phyloP scores from a whole-genome alignment of 2,113 vertebrate genomes.

The Channa argus region DNA sequence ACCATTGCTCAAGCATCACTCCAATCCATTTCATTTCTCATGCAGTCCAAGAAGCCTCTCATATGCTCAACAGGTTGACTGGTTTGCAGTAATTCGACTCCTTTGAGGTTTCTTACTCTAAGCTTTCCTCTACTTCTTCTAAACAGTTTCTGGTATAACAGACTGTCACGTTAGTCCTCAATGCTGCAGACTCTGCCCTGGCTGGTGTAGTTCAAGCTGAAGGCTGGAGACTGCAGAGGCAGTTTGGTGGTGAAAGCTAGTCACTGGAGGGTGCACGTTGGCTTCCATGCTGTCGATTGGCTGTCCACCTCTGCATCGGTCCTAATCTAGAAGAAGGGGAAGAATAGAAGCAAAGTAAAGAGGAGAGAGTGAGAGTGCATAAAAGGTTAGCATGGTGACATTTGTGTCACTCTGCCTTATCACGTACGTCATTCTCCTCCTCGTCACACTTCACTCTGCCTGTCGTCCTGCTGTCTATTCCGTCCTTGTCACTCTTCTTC shows the following conservation, averaged over 20 bases:
- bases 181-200: slow-evolving; percentile 28
- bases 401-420: slow-evolving; percentile 80
- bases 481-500: slow-evolving; percentile 75
- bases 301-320: slow-evolving; percentile 49
- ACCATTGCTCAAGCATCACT: slow-evolving; percentile 66
- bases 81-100: slow-evolving; percentile 40
- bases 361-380: slow-evolving; percentile 57
- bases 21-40: slow-evolving; percentile 56
- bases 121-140: slow-evolving; percentile 36
- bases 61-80: slow-evolving; percentile 49
- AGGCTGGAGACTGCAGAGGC: slow-evolving; percentile 39
- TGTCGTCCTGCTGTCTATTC: slow-evolving; percentile 74
- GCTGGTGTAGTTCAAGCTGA: slow-evolving; percentile 28
- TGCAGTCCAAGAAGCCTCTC: slow-evolving; percentile 46
- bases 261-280: slow-evolving; percentile 38
- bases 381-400: slow-evolving; percentile 80
- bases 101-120: slow-evolving; percentile 29
- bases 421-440: slow-evolving; percentile 71
- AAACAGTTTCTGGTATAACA: slow-evolving; percentile 10
- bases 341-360: slow-evolving; percentile 46
- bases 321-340: slow-evolving; percentile 58
- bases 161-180: slow-evolving; percentile 27
- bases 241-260: slow-evolving; percentile 50
- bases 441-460: slow-evolving; percentile 71
- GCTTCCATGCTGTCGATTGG: slow-evolving; percentile 67